Conservation (phyloP, 2,888 invertebrate species). For the Acleris literana region DNA sequence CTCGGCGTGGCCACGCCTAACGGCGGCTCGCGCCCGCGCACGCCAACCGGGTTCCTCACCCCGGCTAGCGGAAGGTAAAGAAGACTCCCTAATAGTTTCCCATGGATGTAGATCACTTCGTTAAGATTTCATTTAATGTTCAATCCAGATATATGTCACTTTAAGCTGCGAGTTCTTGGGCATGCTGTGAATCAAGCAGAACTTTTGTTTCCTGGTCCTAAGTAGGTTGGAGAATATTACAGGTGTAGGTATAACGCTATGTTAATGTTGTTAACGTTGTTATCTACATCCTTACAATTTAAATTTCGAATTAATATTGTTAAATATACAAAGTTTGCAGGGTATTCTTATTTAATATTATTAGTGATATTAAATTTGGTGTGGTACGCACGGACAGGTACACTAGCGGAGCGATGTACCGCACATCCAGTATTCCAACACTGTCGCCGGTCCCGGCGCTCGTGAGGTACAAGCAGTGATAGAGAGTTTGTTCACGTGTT, state of each 20-base stretch:
- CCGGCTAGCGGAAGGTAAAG: conserved; percentile 90
- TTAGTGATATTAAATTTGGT: conserved; percentile 28
- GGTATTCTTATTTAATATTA: conserved; percentile 7
- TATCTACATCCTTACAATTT: conserved; percentile 17
- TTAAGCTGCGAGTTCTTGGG: neutral
- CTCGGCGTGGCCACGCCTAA: conserved; percentile 84
- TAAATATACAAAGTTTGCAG: conserved; percentile 1
- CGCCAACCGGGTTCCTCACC: conserved; percentile 90
- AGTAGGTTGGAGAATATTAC: too few relatives aligned
- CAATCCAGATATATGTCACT: too few relatives aligned
- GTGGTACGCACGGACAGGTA: conserved; percentile 70
- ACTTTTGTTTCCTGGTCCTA: neutral
- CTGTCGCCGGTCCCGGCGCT: conserved; percentile 88
- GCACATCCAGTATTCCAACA: conserved; percentile 95
- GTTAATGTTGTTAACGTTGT: neutral
- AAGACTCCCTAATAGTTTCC: neutral
- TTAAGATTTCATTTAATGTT: neutral
- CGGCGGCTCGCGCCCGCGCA: conserved; percentile 86
- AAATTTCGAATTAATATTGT: neutral
- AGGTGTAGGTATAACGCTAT: too few relatives aligned
- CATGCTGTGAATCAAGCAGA: neutral
- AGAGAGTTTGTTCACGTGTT: conserved; percentile 65
- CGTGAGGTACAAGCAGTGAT: conserved; percentile 85
- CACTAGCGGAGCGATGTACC: conserved; percentile 90
- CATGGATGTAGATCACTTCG: conserved; percentile 19